Evolutionary conservation across 2,113 vertebrate species (phyloP).

Genomic region (Thalassoma bifasciatum): DNA sequence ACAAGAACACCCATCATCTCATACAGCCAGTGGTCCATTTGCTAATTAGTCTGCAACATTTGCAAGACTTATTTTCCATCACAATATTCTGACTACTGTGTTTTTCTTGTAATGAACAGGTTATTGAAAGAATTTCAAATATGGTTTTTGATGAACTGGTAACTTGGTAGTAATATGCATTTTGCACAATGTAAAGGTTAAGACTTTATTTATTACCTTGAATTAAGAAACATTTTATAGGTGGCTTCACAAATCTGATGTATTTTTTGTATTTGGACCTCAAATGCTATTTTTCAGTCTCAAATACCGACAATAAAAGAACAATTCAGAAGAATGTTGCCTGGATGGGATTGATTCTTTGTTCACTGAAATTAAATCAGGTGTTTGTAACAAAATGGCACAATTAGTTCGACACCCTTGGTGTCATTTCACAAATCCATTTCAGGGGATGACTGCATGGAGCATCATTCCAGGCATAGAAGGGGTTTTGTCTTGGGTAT

Average conservation of each 20-base stretch:
- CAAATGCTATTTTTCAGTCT: slow-evolving; percentile 32
- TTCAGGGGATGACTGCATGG: slow-evolving; percentile 65
- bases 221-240: slow-evolving; percentile 29
- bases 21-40: too few species aligned
- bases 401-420: slow-evolving; percentile 8
- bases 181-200: slow-evolving; percentile 50
- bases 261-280: slow-evolving; percentile 37
- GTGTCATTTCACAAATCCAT: slow-evolving; percentile 80
- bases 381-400: background rate
- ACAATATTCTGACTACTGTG: too few species aligned
- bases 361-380: background rate
- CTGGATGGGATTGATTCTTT: background rate
- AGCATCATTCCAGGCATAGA: slow-evolving; percentile 80
- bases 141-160: background rate
- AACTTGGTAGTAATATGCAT: background rate
- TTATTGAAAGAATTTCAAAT: background rate
- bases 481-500: slow-evolving; percentile 63
- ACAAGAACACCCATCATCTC: too few species aligned
- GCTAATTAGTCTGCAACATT: too few species aligned
- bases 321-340: background rate
- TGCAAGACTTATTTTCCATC: too few species aligned
- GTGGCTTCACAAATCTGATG: slow-evolving; percentile 36
- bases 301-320: slow-evolving; percentile 45
- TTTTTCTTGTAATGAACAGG: background rate
- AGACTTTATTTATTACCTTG: slow-evolving; percentile 42